phyloP scores from a whole-genome alignment of 2,888 invertebrate genomes.

The Tipula vernalis region DNA sequence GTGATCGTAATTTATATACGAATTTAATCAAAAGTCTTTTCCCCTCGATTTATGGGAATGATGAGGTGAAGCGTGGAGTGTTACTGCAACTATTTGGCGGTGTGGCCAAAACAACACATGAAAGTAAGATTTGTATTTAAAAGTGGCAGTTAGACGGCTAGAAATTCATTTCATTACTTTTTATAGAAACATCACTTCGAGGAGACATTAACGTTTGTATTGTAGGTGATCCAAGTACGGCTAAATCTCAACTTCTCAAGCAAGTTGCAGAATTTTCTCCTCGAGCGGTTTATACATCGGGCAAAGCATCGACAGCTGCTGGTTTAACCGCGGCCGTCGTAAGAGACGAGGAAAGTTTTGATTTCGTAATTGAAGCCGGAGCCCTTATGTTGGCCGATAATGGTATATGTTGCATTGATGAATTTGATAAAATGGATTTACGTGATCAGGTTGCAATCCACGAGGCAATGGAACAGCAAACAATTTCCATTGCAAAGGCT shows the following conservation, averaged over 20 bases:
- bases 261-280: slow-evolving; percentile 91
- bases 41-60: slow-evolving; percentile 93
- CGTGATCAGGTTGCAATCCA: slow-evolving; percentile 98
- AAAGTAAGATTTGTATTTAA: slow-evolving; percentile 40
- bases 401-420: slow-evolving; percentile 97
- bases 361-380: slow-evolving; percentile 99
- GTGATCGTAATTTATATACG: slow-evolving; percentile 77
- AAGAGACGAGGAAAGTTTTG: slow-evolving; percentile 89
- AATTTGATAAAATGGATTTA: slow-evolving; percentile 99
- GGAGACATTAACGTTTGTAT: slow-evolving; percentile 97
- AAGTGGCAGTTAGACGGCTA: neutral
- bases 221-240: slow-evolving; percentile 97
- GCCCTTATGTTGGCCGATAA: slow-evolving; percentile 99
- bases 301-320: slow-evolving; percentile 95
- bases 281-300: slow-evolving; percentile 94
- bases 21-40: slow-evolving; percentile 87
- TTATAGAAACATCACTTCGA: slow-evolving; percentile 66
- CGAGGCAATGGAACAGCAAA: slow-evolving; percentile 99
- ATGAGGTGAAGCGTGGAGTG: slow-evolving; percentile 87
- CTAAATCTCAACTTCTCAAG: slow-evolving; percentile 94
- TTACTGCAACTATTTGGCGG: slow-evolving; percentile 95
- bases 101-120: slow-evolving; percentile 85
- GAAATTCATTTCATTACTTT: slow-evolving; percentile 6
- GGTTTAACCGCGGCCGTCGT: slow-evolving; percentile 99
- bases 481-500: slow-evolving; percentile 96